Evolutionary conservation across 2,797 vertebrate species (phyloP).

Genomic region (Apogon talboti): DNA sequence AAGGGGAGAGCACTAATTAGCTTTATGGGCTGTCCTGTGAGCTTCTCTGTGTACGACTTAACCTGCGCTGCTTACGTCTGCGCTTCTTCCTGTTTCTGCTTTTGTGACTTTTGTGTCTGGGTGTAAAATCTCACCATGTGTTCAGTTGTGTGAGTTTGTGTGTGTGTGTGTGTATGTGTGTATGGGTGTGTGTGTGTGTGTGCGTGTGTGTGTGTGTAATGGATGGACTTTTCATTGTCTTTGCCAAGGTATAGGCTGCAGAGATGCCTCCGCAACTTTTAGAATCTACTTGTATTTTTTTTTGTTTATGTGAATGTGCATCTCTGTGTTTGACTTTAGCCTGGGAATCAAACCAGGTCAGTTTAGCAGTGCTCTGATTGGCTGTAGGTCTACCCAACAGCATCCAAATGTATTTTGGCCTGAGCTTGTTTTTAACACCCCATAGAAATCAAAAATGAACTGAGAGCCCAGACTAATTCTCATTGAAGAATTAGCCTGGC

Average conservation of each 20-base stretch:
- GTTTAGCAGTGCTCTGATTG: no score
- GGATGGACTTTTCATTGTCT: constrained; percentile 1
- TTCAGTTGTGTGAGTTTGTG: background rate
- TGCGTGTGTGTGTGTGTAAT: no score
- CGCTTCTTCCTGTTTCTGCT: constrained; percentile 16
- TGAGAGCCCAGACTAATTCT: no score
- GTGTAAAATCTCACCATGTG: constrained; percentile 17
- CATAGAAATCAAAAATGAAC: no score
- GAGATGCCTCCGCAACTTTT: constrained; percentile 12
- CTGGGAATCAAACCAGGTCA: no score
- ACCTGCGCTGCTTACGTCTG: constrained; percentile 59
- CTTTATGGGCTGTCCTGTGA: constrained; percentile 54
- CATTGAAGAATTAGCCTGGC: no score
- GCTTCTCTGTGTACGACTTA: constrained; percentile 31
- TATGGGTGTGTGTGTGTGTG: no score
- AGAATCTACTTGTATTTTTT: constrained; percentile 16
- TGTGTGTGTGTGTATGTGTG: background rate
- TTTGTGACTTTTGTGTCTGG: background rate
- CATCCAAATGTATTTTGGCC: no score
- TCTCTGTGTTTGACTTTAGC: no score
- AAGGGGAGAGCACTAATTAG: constrained; percentile 66
- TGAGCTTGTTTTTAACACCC: no score
- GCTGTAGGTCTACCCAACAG: no score
- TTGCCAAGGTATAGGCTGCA: background rate
- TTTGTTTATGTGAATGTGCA: no score